Evolutionary conservation across 30 jellyfish, hydroid and myxozoan species (phyloP).

Genomic region (Chironex yamaguchii): DNA sequence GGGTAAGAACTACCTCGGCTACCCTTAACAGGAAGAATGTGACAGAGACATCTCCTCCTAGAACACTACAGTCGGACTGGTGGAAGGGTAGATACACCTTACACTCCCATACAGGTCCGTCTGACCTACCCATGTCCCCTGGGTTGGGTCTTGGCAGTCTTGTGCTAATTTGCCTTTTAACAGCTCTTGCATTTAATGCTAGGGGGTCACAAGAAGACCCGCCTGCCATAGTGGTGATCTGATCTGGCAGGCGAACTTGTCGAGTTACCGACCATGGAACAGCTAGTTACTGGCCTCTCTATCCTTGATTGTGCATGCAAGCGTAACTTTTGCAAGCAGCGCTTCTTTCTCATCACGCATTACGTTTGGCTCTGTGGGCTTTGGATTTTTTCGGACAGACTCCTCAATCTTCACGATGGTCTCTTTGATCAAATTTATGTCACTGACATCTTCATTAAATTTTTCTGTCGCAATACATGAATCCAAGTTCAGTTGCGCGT

Average conservation of each 20-base stretch:
- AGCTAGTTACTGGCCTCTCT: slow-evolving; percentile 45
- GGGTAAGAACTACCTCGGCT: too few relatives aligned
- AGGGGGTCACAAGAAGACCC: too few relatives aligned
- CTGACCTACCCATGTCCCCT: too few relatives aligned
- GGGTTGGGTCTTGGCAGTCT: too few relatives aligned
- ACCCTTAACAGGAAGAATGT: too few relatives aligned
- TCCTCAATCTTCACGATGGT: slow-evolving; percentile 43
- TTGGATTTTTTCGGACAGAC: slow-evolving; percentile 47
- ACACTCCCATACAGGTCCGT: too few relatives aligned
- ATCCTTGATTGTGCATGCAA: slow-evolving; percentile 54
- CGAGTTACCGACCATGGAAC: slow-evolving; percentile 1
- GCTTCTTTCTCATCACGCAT: slow-evolving; percentile 31
- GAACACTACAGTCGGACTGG: too few relatives aligned
- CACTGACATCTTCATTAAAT: slow-evolving; percentile 18
- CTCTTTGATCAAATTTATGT: slow-evolving; percentile 24
- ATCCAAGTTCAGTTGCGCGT: slow-evolving; percentile 34
- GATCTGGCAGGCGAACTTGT: slow-evolving; percentile 26
- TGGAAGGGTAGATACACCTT: too few relatives aligned
- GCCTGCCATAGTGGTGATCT: too few relatives aligned
- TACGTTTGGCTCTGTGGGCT: slow-evolving; percentile 40
- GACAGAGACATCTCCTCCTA: too few relatives aligned
- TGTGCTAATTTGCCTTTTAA: too few relatives aligned
- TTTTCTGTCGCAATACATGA: slow-evolving; percentile 30
- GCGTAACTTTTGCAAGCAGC: slow-evolving; percentile 52
- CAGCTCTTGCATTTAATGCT: too few relatives aligned